phyloP scores from a whole-genome alignment of 2,797 vertebrate species.

The Microctenopoma stevenorrisi region DNA sequence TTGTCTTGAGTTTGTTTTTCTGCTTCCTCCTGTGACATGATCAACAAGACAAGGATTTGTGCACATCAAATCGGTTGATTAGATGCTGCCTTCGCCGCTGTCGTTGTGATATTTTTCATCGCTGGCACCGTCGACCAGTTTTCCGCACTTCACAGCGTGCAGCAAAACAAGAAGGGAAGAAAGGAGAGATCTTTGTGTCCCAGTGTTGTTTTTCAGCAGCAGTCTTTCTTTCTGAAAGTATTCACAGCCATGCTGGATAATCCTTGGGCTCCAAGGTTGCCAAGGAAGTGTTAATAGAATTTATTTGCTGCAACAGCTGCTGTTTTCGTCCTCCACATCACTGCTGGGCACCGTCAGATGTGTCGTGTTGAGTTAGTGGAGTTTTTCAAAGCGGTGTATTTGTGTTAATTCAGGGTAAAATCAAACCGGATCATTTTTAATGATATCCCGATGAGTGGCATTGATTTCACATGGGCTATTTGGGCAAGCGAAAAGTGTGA shows the following conservation, averaged over 20 bases:
- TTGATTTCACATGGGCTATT: slow-evolving; percentile 27
- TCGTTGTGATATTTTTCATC: slow-evolving; percentile 28
- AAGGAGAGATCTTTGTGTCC: slow-evolving; percentile 56
- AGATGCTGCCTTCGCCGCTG: slow-evolving; percentile 24
- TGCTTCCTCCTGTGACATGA: slow-evolving; percentile 1
- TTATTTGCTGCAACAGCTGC: slow-evolving; percentile 69
- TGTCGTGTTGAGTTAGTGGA: slow-evolving; percentile 17
- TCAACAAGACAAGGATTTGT: slow-evolving; percentile 14
- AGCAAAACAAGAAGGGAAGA: slow-evolving; percentile 54
- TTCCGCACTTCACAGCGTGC: slow-evolving; percentile 61
- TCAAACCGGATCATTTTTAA: slow-evolving; percentile 34
- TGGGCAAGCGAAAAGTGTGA: not conserved
- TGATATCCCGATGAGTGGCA: slow-evolving; percentile 8
- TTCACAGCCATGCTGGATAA: slow-evolving; percentile 65
- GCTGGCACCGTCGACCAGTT: slow-evolving; percentile 47
- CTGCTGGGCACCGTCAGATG: slow-evolving; percentile 44
- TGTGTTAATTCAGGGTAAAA: slow-evolving; percentile 52
- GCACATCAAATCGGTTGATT: slow-evolving; percentile 42
- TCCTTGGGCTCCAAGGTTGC: slow-evolving; percentile 55
- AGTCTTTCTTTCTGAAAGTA: slow-evolving; percentile 49
- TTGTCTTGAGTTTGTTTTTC: slow-evolving; percentile 20
- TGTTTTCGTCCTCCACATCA: slow-evolving; percentile 29
- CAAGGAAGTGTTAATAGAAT: slow-evolving; percentile 68
- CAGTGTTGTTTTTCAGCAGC: slow-evolving; percentile 48
- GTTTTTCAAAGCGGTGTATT: slow-evolving; percentile 23